Percentiles rank a stretch among this genome's conserved stretches.
Evolutionary conservation across 1,140 invertebrate species (phyloP).

Genomic region (Drosophila melanogaster): Release_6_plus_ISO1_MT NC_004354.4:14451001-14451500

Average conservation of each 20-base stretch:
- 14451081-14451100: no score
- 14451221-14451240: not conserved
- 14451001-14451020: not conserved
- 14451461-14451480: not conserved
- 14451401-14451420: no score
- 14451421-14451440: slow-evolving; percentile 33
- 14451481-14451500: slow-evolving; percentile 19
- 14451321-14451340: slow-evolving; percentile 17
- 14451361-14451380: slow-evolving; percentile 12
- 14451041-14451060: no score
- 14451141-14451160: not conserved
- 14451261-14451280: not conserved
- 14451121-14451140: not conserved
- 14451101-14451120: no score
- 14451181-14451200: not conserved
- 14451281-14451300: not conserved
- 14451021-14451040: not conserved
- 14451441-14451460: slow-evolving; percentile 24
- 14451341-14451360: slow-evolving; percentile 34
- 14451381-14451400: no score
- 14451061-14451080: no score
- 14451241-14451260: slow-evolving; percentile 1
- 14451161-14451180: not conserved
- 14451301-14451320: slow-evolving; percentile 9
- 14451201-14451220: not conserved